These are phyloP conservation scores for Drosophila seclusa DNA, from an alignment of 2,888 invertebrate genomes.

Conservation along the genomic window DNA sequence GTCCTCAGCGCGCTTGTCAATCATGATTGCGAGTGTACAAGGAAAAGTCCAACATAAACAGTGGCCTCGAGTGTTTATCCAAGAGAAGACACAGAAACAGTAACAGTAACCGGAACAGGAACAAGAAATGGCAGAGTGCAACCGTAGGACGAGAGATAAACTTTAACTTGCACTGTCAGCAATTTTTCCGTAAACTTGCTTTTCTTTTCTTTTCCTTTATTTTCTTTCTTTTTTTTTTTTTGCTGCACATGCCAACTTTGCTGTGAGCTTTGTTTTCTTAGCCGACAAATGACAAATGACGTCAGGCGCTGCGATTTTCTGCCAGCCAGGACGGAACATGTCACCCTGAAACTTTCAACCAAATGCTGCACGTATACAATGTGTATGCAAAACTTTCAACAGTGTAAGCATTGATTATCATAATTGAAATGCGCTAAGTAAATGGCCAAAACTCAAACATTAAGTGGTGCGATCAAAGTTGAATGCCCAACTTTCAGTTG, in stretches of 20 bases:
- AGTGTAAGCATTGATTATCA: slow-evolving; percentile 49
- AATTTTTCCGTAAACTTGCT: slow-evolving; percentile 63
- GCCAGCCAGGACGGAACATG: slow-evolving; percentile 34
- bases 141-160: slow-evolving; percentile 34
- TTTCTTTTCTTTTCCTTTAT: slow-evolving; percentile 22
- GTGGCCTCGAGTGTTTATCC: slow-evolving; percentile 50
- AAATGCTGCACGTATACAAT: slow-evolving; percentile 16
- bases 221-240: not conserved
- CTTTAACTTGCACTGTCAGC: slow-evolving; percentile 71
- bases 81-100: slow-evolving; percentile 3
- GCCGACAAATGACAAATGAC: slow-evolving; percentile 74
- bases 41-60: slow-evolving; percentile 24
- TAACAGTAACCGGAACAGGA: not conserved
- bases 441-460: slow-evolving; percentile 33
- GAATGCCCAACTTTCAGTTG: not conserved
- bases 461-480: slow-evolving; percentile 16
- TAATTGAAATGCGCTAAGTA: slow-evolving; percentile 37
- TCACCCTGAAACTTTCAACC: slow-evolving; percentile 44
- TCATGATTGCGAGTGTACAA: slow-evolving; percentile 4
- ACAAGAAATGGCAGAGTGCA: slow-evolving; percentile 11
- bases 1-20: slow-evolving; percentile 17
- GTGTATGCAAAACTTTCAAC: slow-evolving; percentile 16
- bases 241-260: slow-evolving; percentile 68
- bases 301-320: slow-evolving; percentile 47
- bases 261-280: slow-evolving; percentile 45